A percentile compares a stretch with the other conserved stretches of the same genome.
Evolutionary conservation across 2,113 vertebrate species (phyloP).

Genomic region (Recurvirostra avosetta): DNA sequence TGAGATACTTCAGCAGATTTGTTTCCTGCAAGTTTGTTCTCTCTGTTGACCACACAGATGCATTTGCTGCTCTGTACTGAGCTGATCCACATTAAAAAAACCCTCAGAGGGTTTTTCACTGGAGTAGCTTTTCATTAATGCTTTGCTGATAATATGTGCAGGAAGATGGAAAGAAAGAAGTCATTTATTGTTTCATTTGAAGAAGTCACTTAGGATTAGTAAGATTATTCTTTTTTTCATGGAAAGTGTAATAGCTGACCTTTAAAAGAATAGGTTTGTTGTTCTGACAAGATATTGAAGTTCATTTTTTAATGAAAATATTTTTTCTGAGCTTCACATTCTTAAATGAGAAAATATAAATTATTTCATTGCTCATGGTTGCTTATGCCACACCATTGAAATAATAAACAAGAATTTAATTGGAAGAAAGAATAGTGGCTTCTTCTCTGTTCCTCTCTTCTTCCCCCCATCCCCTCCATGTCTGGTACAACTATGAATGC

Average conservation of each 20-base stretch:
- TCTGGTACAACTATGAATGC: neutral
- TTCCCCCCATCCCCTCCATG: neutral
- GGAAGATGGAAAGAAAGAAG: conserved; percentile 11
- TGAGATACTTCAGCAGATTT: neutral
- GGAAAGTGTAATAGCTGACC: neutral
- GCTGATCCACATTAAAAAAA: neutral
- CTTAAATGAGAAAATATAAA: neutral
- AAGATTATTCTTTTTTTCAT: neutral
- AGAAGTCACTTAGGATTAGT: conserved; percentile 21
- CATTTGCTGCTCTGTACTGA: neutral
- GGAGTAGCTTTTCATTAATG: neutral
- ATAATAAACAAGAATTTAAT: neutral
- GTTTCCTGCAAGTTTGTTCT: neutral
- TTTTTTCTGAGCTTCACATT: neutral
- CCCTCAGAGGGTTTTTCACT: neutral
- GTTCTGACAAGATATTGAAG: neutral
- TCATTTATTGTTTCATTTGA: conserved; percentile 14
- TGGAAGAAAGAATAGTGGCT: neutral
- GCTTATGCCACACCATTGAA: neutral
- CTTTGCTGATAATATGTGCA: neutral
- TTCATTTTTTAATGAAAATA: neutral
- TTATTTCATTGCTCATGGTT: neutral
- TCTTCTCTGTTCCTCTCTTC: neutral
- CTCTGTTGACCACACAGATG: neutral
- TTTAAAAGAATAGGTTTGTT: neutral